Evolutionary conservation across 2,113 vertebrate genomes (phyloP).

Genomic region (Orthochromis indermauri): DNA sequence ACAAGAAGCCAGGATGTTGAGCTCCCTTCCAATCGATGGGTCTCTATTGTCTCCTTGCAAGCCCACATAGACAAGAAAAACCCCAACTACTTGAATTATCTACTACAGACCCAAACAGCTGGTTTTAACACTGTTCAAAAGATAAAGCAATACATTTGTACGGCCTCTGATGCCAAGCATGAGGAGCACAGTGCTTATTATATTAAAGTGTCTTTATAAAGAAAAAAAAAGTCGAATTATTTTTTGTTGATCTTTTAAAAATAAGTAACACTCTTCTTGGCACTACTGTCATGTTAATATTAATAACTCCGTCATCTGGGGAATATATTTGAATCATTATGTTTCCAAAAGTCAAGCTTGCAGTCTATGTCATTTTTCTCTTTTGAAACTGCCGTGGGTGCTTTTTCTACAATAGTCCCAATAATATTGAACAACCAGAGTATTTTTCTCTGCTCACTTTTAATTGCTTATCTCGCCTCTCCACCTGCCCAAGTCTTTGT

Average conservation of each 20-base stretch:
- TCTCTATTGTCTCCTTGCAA: constrained; percentile 72
- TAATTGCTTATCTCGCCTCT: constrained; percentile 59
- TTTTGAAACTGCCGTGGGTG: neutral
- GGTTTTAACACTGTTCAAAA: constrained; percentile 73
- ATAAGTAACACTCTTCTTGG: neutral
- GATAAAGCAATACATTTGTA: constrained; percentile 76
- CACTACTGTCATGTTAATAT: neutral
- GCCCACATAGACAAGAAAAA: constrained; percentile 61
- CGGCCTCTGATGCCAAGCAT: constrained; percentile 20
- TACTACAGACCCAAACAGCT: constrained; percentile 74
- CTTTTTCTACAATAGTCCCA: neutral
- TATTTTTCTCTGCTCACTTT: constrained; percentile 33
- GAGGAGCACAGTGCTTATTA: neutral
- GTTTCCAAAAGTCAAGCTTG: neutral
- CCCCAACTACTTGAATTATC: constrained; percentile 69
- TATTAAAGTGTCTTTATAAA: neutral
- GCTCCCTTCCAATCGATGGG: constrained; percentile 75
- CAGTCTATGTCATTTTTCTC: neutral
- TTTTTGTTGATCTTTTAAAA: neutral
- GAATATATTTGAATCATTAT: neutral
- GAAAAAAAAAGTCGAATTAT: neutral
- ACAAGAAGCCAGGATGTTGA: constrained; percentile 74
- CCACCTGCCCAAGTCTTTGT: constrained; percentile 50
- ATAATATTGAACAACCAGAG: neutral
- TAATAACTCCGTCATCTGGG: neutral